Conservation (phyloP, 2,888 invertebrate genomes). For the Tachystola acroxantha region DNA sequence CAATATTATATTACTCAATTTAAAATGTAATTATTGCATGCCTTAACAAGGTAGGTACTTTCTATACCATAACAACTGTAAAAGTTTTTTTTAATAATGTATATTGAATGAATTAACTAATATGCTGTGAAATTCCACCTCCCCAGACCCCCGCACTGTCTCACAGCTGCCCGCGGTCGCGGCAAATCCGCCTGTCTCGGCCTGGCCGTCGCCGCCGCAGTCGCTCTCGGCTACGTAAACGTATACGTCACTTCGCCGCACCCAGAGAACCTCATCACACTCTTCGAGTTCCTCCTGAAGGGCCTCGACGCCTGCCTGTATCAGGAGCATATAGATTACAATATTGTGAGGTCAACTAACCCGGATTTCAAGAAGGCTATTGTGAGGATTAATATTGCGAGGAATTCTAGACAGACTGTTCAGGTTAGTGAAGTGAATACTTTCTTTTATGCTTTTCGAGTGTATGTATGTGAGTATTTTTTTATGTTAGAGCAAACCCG, state of each 20-base stretch:
- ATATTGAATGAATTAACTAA: no score
- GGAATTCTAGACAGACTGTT: constrained; percentile 94
- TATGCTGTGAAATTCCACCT: no score
- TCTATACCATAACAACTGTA: no score
- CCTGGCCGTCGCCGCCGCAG: constrained; percentile 91
- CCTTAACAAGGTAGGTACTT: no score
- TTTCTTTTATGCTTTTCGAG: no score
- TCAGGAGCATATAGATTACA: constrained; percentile 97
- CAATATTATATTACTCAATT: no score
- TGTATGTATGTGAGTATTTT: no score
- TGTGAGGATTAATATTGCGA: constrained; percentile 93
- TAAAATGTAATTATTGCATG: no score
- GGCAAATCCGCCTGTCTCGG: constrained; percentile 99
- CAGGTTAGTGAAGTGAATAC: no score
- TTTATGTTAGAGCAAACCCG: no score
- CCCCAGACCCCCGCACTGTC: constrained; percentile 91
- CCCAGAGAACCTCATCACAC: constrained; percentile 97
- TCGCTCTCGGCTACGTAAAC: constrained; percentile 92
- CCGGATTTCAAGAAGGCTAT: constrained; percentile 98
- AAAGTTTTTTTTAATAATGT: no score
- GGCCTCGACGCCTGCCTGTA: constrained; percentile 95
- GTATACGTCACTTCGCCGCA: constrained; percentile 98
- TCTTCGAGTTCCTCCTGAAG: constrained; percentile 97
- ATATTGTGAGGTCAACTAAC: constrained; percentile 95
- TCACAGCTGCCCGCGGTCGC: constrained; percentile 97